A percentile compares a stretch with the other conserved stretches of the same genome.
These are phyloP conservation scores for Rhagophthalmus giganteus DNA, from an alignment of 2,888 invertebrate genomes.

Conservation along the genomic window DNA sequence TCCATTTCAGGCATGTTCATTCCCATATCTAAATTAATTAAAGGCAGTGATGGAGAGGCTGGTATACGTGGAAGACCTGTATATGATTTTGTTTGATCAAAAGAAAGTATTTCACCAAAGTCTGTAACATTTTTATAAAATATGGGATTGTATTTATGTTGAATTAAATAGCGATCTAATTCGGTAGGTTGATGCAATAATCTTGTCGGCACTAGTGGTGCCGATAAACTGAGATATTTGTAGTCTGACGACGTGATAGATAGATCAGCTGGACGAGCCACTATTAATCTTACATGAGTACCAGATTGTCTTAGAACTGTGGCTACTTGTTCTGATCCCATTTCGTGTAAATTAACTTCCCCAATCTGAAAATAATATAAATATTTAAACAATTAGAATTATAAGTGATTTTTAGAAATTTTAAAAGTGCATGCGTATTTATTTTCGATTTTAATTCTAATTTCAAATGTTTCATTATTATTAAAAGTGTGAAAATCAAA, in stretches of 20 bases:
- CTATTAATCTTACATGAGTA: conserved; percentile 90
- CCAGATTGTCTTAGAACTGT: conserved; percentile 94
- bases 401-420: not conserved
- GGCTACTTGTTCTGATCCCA: conserved; percentile 98
- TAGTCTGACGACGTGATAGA: conserved; percentile 62
- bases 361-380: conserved; percentile 48
- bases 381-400: too few species aligned
- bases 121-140: conserved; percentile 52
- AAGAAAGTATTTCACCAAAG: conserved; percentile 35
- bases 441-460: too few species aligned
- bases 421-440: too few species aligned
- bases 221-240: conserved; percentile 61
- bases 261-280: conserved; percentile 85
- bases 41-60: conserved; percentile 55
- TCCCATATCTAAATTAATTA: conserved; percentile 57
- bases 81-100: conserved; percentile 51
- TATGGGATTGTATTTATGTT: conserved; percentile 78
- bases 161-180: conserved; percentile 81
- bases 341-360: conserved; percentile 81
- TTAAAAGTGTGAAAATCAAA: too few species aligned
- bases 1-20: conserved; percentile 88
- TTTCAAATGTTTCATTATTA: too few species aligned
- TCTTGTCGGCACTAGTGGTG: conserved; percentile 69
- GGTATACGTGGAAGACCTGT: conserved; percentile 50
- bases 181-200: conserved; percentile 86